Evolutionary conservation across 2,888 invertebrate species (phyloP).

Genomic region (Troglohyphantes excavatus): DNA sequence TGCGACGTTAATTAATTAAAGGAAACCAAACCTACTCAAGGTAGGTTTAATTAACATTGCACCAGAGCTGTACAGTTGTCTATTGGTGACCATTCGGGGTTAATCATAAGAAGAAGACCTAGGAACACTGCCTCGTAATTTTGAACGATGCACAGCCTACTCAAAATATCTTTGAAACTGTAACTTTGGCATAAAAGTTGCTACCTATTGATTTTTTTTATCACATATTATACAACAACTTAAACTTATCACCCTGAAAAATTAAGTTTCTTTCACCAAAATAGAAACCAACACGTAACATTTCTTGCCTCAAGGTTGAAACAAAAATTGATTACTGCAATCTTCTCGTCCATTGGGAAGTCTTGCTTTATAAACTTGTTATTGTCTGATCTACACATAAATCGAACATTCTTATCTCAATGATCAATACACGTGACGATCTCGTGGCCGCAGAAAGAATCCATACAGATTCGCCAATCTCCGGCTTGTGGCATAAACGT

Average conservation of each 20-base stretch:
- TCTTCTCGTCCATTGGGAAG: background rate
- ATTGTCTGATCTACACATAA: background rate
- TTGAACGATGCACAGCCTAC: background rate
- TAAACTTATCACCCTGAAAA: background rate
- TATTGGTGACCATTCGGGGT: too few species aligned
- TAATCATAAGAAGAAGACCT: too few species aligned
- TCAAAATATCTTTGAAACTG: background rate
- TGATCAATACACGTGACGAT: background rate
- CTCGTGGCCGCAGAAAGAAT: background rate
- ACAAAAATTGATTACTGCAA: background rate
- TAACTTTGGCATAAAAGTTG: background rate
- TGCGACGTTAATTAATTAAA: too few species aligned
- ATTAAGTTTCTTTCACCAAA: background rate
- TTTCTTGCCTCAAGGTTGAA: background rate
- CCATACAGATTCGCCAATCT: too few species aligned
- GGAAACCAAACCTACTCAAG: too few species aligned
- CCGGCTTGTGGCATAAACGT: too few species aligned
- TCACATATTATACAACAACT: background rate
- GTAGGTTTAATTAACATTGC: too few species aligned
- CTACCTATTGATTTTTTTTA: background rate
- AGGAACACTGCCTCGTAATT: too few species aligned
- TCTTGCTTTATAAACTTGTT: background rate
- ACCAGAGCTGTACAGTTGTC: too few species aligned
- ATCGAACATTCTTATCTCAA: background rate
- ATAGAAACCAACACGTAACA: background rate